A percentile compares a stretch with the other conserved stretches of the same genome.
Evolutionary conservation across 2,113 vertebrate genomes (phyloP).

Genomic region (Atrichornis clamosus): DNA sequence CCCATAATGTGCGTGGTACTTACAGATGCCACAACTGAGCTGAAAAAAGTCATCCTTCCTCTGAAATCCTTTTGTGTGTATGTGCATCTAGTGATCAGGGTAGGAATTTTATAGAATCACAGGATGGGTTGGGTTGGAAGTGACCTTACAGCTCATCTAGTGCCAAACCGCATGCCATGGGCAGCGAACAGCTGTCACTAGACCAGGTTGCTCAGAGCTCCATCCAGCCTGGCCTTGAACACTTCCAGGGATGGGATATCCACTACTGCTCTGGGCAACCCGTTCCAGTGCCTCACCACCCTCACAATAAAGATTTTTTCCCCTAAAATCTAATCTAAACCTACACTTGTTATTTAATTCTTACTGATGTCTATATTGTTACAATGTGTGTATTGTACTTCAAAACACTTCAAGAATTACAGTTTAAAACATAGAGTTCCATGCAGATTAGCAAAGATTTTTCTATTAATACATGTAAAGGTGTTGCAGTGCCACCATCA

Average conservation of each 20-base stretch:
- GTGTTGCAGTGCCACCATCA: not conserved
- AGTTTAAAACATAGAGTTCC: not conserved
- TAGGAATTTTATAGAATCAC: not conserved
- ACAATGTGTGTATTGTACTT: not conserved
- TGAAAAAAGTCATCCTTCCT: not conserved
- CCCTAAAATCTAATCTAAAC: not conserved
- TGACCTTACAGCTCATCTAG: not conserved
- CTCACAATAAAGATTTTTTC: not conserved
- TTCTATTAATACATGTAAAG: not conserved
- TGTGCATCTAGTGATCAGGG: not conserved
- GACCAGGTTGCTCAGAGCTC: not conserved
- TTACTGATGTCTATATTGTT: not conserved
- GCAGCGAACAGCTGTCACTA: not conserved
- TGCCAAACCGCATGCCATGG: not conserved
- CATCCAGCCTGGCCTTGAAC: not conserved
- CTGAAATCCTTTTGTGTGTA: not conserved
- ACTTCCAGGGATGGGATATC: not conserved
- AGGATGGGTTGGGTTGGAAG: not conserved
- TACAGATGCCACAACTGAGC: not conserved
- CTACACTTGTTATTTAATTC: not conserved
- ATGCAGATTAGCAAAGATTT: not conserved
- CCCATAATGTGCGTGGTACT: accelerated
- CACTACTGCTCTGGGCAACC: not conserved
- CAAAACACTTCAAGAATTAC: not conserved
- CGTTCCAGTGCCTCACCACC: not conserved